Evolutionary conservation across 53 echinoderm and acorn worm genomes (phyloP), one percentile per base, ranked within the genome.

Genomic region (Hippasteria phrygiana): DNA sequence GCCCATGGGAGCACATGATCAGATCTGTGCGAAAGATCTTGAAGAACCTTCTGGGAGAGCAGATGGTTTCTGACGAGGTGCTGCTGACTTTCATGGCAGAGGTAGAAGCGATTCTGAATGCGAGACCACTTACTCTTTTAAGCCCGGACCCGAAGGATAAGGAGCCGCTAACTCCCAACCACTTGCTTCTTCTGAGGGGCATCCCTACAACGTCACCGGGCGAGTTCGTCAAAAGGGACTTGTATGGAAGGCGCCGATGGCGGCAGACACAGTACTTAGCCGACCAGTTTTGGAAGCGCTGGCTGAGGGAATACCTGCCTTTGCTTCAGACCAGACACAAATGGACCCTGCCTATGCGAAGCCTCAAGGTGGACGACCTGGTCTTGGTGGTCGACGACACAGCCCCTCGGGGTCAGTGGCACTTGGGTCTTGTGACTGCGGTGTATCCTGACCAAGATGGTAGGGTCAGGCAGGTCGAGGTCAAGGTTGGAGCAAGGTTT

Each of bases 281-380:
- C 1, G 48, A 88, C 63, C 78, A 83, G 35, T 94, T 94, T 35
- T 92, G 91, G 91, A 65, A 43, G 22, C 46, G 88, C 14, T 94
- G 95, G 92, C 24, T 79, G 2, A 75, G 81, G 38, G 88, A 92
- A 36, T 94, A 94, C 76, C 59, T 92, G n/a, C 95, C 95, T n/a
- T 69, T 88, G 11, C 45, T 94, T 8, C 90, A 92, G 74, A 17
- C 33, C 5, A 34, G 89, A 5, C 89, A 88, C 38, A 92, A 78
- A 56, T 94, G 94, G 94, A 65, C 40, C 24, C 46, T 45, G 35
- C 63, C 74, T 26, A 73, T 65, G 26, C 73, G 77, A 74, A 88
- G 75, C 40, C 62, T 86, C 29, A 41, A 41, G 16, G 80, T 90
- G 1, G 43, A 38, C 10, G 93, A 93, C 77, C 42, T 78, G 65